These are phyloP conservation scores for Brachionichthys hirsutus DNA, from an alignment of 2,113 vertebrate genomes.

Conservation along the genomic window DNA sequence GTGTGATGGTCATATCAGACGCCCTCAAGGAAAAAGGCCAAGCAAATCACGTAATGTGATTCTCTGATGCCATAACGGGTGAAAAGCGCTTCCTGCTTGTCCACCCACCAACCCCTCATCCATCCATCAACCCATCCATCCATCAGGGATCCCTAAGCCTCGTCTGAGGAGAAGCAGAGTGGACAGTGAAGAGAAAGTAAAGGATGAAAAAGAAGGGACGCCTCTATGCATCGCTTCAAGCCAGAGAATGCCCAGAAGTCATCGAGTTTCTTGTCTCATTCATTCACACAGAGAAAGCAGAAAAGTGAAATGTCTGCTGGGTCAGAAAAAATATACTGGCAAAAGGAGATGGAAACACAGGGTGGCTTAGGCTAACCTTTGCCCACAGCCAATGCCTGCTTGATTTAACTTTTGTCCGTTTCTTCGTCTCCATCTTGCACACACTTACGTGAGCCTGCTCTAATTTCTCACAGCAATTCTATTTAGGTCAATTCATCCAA, in stretches of 20 bases:
- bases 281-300: slow-evolving; percentile 28
- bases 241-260: slow-evolving; percentile 41
- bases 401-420: slow-evolving; percentile 33
- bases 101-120: slow-evolving; percentile 26
- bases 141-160: slow-evolving; percentile 32
- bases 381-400: slow-evolving; percentile 45
- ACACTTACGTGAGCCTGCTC: slow-evolving; percentile 8
- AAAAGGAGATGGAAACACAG: slow-evolving; percentile 44
- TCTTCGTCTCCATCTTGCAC: slow-evolving; percentile 9
- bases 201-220: slow-evolving; percentile 25
- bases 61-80: slow-evolving; percentile 37
- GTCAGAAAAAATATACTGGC: slow-evolving; percentile 49
- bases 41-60: slow-evolving; percentile 32
- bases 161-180: slow-evolving; percentile 33
- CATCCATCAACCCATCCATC: slow-evolving; percentile 22
- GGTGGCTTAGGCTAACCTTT: slow-evolving; percentile 54
- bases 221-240: slow-evolving; percentile 22
- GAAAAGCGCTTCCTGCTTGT: slow-evolving; percentile 55
- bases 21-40: slow-evolving; percentile 36
- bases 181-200: slow-evolving; percentile 39
- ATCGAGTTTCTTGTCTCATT: slow-evolving; percentile 45
- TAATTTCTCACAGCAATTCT: slow-evolving; percentile 26
- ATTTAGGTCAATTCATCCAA: slow-evolving; percentile 57
- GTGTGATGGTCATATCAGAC: slow-evolving; percentile 40
- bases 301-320: slow-evolving; percentile 45